Base-by-base conservation (phyloP, 2,888 invertebrate genomes). In the Drosophila peninsularis region DNA sequence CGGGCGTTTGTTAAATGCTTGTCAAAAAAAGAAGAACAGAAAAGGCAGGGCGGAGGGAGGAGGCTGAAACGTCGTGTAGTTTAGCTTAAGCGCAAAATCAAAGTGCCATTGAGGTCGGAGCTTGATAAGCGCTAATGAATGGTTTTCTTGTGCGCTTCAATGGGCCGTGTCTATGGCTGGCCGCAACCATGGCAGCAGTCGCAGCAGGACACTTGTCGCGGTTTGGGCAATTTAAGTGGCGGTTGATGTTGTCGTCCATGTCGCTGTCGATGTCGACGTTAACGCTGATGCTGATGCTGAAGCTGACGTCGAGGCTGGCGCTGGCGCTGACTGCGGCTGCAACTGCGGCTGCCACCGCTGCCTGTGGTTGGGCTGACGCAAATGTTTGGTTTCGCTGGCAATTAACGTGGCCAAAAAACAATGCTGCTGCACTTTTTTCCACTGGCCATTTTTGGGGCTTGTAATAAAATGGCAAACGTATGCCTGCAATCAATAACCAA, bases 121-220 rank as follows among this genome's bases (percentile, higher is more conserved):
- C 70, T 89, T 85, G 85, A 85, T 85, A 87, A 84, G 85, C 89
- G 85, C 89, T 89, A 85, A 85, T 85, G 89, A 85, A 85, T 89
- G 88, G 89, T 84, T 85, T 85, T 85, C 85, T 85, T 85, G 74
- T 87, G 77, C 88, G 89, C 85, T 89, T 75, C 77, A 89, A 77
- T 89, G 88, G 79, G 64, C 76, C 71, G 80, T 79, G 81, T 78
- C 78, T 69, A 70, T 78, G 88, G 82, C 79, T 56, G 66, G 76
- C 88, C 85, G 44, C 63, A 81, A 44, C 81, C 62, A 61, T 62
- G 63, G 79, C 69, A 74, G 71, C 68, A 69, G 73, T 57, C 69
- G 69, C 71, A 73, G 74, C 80, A 77, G 75, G 86, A 79, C 83
- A 82, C 87, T 88, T 88, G 86, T 87, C 90, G 88, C 88, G 89